These are phyloP conservation scores for Cebidichthys violaceus DNA, from an alignment of 2,113 vertebrate species.

Conservation along the genomic window DNA sequence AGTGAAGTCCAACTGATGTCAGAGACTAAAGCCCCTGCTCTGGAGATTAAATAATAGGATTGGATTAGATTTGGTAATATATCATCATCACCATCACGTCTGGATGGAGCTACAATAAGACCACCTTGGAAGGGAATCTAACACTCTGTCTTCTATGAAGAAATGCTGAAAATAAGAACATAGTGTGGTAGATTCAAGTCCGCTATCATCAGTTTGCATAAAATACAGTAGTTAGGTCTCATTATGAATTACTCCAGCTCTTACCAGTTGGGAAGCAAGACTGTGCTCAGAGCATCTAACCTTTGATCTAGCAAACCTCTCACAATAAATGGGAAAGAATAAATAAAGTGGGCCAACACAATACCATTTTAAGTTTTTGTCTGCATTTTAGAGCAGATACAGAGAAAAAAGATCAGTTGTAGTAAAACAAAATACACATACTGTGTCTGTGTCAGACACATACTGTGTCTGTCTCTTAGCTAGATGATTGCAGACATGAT, in stretches of 20 bases:
- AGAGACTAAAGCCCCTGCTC: slow-evolving; percentile 32
- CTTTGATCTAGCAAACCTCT: background rate
- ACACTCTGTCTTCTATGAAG: background rate
- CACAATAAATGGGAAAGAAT: background rate
- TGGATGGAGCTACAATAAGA: background rate
- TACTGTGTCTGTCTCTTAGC: background rate
- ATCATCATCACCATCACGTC: slow-evolving; percentile 5
- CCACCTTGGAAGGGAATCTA: background rate
- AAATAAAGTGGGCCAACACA: background rate
- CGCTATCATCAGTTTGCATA: background rate
- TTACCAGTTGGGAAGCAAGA: background rate
- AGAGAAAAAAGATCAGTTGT: background rate
- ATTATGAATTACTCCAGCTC: slow-evolving; percentile 1
- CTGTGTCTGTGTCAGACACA: background rate
- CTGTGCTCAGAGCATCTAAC: background rate
- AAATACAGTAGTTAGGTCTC: background rate
- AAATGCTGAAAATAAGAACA: background rate
- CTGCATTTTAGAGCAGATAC: background rate
- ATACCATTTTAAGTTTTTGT: background rate
- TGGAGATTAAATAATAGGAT: slow-evolving; percentile 36
- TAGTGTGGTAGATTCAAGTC: background rate
- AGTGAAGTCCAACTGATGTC: slow-evolving; percentile 52
- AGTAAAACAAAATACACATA: background rate
- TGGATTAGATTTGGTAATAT: slow-evolving; percentile 22
- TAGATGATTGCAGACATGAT: background rate